Percentiles rank a stretch among this genome's conserved stretches.
Conservation (phyloP, 2,113 vertebrate genomes). For the Mormyrus lacerda region DNA sequence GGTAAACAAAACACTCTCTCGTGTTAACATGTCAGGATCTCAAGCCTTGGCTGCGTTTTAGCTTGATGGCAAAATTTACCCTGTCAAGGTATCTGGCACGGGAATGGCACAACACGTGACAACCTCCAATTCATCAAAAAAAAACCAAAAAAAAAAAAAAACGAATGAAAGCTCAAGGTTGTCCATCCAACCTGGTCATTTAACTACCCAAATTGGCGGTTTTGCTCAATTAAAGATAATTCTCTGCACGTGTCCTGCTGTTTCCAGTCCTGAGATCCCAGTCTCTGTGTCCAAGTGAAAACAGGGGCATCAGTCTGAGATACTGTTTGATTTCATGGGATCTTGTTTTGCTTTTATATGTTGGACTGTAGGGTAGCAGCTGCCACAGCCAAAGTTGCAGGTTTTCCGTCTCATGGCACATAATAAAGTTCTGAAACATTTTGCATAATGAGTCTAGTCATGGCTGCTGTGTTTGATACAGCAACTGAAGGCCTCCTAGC, state of each 20-base stretch:
- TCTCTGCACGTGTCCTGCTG: not conserved
- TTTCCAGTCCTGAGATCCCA: not conserved
- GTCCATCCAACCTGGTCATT: not conserved
- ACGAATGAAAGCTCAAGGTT: not conserved
- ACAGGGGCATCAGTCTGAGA: not conserved
- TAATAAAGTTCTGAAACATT: slow-evolving; percentile 40
- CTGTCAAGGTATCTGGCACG: not conserved
- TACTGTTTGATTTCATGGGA: not conserved
- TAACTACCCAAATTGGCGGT: not conserved
- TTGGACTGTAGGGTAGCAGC: not conserved
- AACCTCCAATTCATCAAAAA: not conserved
- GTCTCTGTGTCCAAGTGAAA: not conserved
- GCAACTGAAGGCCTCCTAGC: slow-evolving; percentile 29
- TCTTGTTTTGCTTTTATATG: slow-evolving; percentile 11
- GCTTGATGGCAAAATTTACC: not conserved
- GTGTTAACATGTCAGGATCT: not conserved
- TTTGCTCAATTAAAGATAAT: not conserved
- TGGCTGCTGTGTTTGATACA: slow-evolving; percentile 27
- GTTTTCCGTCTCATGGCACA: slow-evolving; percentile 31
- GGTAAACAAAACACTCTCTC: not conserved
- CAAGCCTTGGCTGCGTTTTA: not conserved
- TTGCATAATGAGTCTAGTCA: slow-evolving; percentile 45
- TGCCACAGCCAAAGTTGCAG: slow-evolving; percentile 13
- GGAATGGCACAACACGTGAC: not conserved
- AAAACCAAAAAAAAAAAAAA: not conserved